These are phyloP conservation scores for Thaumatotibia leucotreta DNA, from an alignment of 1,140 invertebrate species.

Conservation along the genomic window DNA sequence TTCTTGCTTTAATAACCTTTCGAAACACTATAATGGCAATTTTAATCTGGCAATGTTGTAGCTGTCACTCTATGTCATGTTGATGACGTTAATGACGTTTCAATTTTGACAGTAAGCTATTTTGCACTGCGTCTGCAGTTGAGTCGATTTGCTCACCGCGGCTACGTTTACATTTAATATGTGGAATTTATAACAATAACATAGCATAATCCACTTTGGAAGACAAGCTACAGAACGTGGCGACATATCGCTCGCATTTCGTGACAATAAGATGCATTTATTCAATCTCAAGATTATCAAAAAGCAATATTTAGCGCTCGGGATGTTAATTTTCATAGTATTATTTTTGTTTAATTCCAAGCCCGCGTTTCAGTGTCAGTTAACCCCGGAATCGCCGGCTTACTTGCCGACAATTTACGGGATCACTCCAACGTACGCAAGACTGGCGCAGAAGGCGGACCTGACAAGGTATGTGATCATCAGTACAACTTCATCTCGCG, in stretches of 20 bases:
- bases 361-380: constrained; percentile 66
- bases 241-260: background rate
- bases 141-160: background rate
- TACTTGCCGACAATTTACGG: constrained; percentile 86
- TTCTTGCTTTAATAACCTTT: no score
- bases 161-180: background rate
- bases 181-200: constrained; percentile 1
- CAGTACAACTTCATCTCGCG: constrained; percentile 31
- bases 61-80: background rate
- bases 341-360: constrained; percentile 66
- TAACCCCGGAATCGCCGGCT: constrained; percentile 57
- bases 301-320: constrained; percentile 68
- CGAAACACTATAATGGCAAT: no score
- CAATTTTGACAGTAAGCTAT: constrained; percentile 7
- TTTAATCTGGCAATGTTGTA: background rate
- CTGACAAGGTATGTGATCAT: constrained; percentile 83
- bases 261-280: constrained; percentile 67
- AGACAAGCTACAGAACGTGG: background rate
- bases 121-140: constrained; percentile 10
- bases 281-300: constrained; percentile 48
- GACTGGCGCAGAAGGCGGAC: constrained; percentile 96
- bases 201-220: background rate
- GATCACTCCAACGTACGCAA: constrained; percentile 94
- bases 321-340: constrained; percentile 65
- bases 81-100: constrained; percentile 1